Evolutionary conservation across 2,113 vertebrate genomes (phyloP).

Genomic region (Beaufortia kweichowensis): DNA sequence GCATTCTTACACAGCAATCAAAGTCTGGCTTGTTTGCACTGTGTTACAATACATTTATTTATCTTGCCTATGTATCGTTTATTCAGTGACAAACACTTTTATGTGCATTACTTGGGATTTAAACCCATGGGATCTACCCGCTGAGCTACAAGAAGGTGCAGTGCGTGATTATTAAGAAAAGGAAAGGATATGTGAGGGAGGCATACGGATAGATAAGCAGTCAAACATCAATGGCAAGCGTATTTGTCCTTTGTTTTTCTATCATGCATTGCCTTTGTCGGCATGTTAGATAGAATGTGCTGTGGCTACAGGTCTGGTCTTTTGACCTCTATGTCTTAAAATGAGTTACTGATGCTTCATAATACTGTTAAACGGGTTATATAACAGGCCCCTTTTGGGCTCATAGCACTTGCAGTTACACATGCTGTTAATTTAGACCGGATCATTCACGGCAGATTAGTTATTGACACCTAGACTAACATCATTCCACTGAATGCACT

Average conservation of each 20-base stretch:
- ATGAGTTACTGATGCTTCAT: slow-evolving; percentile 11
- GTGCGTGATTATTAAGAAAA: not conserved
- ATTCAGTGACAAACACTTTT: too few species aligned
- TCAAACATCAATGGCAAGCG: slow-evolving; percentile 93
- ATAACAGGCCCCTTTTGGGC: not conserved
- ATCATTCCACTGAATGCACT: slow-evolving; percentile 16
- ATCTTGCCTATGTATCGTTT: too few species aligned
- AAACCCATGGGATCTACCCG: too few species aligned
- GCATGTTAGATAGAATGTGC: slow-evolving; percentile 66
- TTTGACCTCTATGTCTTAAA: slow-evolving; percentile 40
- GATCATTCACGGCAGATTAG: slow-evolving; percentile 35
- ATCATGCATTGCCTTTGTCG: slow-evolving; percentile 66
- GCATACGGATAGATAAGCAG: slow-evolving; percentile 69
- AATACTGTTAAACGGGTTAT: slow-evolving; percentile 38
- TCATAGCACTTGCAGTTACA: slow-evolving; percentile 44
- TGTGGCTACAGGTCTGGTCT: slow-evolving; percentile 12
- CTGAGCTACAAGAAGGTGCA: not conserved
- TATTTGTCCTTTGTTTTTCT: slow-evolving; percentile 72
- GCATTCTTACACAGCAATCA: not conserved
- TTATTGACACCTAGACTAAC: slow-evolving; percentile 29
- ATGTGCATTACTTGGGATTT: too few species aligned
- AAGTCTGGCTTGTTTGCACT: slow-evolving; percentile 1
- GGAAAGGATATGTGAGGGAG: slow-evolving; percentile 33
- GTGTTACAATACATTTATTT: too few species aligned
- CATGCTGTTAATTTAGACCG: slow-evolving; percentile 61